These are phyloP conservation scores for Mormyrops boulengeri DNA, from an alignment of 2,797 vertebrate genomes.

Conservation along the genomic window DNA sequence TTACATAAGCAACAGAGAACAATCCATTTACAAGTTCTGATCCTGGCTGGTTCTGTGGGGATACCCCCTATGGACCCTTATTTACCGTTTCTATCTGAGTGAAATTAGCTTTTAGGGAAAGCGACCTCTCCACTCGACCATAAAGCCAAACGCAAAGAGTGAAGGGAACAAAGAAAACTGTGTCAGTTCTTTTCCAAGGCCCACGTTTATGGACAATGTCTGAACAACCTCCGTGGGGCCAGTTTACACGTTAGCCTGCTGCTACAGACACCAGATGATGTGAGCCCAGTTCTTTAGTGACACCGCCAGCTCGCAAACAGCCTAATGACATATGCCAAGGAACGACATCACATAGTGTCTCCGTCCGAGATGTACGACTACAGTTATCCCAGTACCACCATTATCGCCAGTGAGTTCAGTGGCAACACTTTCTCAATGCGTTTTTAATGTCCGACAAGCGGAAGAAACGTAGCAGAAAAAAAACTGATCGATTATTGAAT, in stretches of 20 bases:
- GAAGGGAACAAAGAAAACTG: background rate
- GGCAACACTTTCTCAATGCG: background rate
- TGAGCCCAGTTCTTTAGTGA: background rate
- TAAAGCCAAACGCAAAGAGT: background rate
- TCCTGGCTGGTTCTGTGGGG: background rate
- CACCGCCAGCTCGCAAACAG: background rate
- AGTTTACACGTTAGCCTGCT: background rate
- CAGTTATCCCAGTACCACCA: background rate
- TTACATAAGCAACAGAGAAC: background rate
- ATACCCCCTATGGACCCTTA: background rate
- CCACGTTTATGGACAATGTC: background rate
- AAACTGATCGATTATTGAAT: background rate
- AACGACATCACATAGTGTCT: background rate
- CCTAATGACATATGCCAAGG: background rate
- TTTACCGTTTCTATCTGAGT: background rate
- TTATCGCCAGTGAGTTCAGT: background rate
- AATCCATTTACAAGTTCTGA: background rate
- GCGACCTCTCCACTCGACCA: background rate
- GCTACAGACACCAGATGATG: background rate
- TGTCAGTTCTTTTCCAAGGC: background rate
- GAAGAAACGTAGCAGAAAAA: background rate
- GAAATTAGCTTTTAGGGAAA: background rate
- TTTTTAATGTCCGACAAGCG: background rate
- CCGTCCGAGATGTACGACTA: background rate
- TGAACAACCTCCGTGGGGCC: background rate